Base-by-base conservation (phyloP, 2,888 invertebrate species). In the Erynnis tages region DNA sequence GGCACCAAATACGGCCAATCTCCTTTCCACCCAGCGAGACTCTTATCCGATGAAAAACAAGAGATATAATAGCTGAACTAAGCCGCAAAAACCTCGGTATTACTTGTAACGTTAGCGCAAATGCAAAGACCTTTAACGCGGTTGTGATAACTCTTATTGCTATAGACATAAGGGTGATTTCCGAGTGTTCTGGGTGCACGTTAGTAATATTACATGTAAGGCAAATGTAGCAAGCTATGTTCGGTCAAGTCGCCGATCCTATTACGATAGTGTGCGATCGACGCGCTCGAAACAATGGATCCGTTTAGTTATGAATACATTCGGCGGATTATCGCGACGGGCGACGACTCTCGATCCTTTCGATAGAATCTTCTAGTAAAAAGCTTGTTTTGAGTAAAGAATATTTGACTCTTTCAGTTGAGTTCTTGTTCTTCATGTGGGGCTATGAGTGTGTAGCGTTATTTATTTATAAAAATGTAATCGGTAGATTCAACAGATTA, bases 211-310 rank as follows among this genome's bases (percentile, higher is more conserved):
- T 21, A 41, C 40, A 27, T 49, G 34, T 16, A 16, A 37, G 52
- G 34, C 29, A 54, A 54, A 54, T 54, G 54, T 50, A 50, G 34
- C 54, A 40, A 45, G 32, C 38, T 16, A 32, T 50, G 37, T 38
- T 49, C 49, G 54, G 54, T 54, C 54, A 54, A 50, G 44, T 32
- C 44, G 25, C 10, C 45, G 48, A 54, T 54, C 49, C 45, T 50
- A 48, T 54, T 54, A 54, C 45, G 46, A 53, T 53, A 53, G 45
- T 8, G 32, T 8, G 45, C 16, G 37, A 21, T 30, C 53, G 38
- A 46, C 19, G 37, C 25, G 37, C 8, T 8, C 35, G 30, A 52
- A 52, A 50, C 50, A 43, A 50, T 29, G 21, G 27, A 13, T 27
- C 7, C 43, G 50, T 35, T 50, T 50, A 43, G 50, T 35, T 35